Evolutionary conservation across 1,140 invertebrate species (phyloP).

Genomic region (Akabosia matsudoensis): DNA sequence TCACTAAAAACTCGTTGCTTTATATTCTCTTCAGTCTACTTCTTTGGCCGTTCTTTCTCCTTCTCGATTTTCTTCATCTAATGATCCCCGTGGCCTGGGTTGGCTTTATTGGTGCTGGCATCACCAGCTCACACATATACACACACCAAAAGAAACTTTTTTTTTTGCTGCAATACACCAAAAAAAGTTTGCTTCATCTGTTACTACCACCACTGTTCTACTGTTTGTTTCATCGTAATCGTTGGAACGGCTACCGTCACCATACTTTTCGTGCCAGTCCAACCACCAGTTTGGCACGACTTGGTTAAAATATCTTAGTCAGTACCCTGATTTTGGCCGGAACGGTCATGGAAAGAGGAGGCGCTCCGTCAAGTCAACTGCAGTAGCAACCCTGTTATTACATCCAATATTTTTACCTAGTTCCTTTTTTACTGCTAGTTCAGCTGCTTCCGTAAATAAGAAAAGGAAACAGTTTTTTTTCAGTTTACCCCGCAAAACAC

Average conservation of each 20-base stretch:
- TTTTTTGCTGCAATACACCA: slow-evolving; percentile 20
- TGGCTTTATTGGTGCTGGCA: neutral
- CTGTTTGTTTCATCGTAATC: neutral
- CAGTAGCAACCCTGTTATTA: too few relatives aligned
- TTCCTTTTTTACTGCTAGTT: neutral
- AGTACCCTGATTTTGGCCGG: slow-evolving; percentile 21
- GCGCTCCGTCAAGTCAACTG: too few relatives aligned
- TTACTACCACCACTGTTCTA: too few relatives aligned
- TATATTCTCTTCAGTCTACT: neutral
- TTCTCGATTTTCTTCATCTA: neutral
- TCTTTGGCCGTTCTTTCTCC: neutral
- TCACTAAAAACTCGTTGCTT: neutral
- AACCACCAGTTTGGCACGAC: slow-evolving; percentile 19
- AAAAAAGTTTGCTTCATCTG: too few relatives aligned
- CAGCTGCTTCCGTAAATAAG: neutral
- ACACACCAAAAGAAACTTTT: neutral
- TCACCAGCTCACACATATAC: too few relatives aligned
- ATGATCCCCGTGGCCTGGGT: slow-evolving; percentile 9
- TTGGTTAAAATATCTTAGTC: neutral
- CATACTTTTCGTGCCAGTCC: neutral
- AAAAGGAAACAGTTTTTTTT: too few relatives aligned
- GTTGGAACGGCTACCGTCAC: neutral
- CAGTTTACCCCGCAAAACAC: slow-evolving; percentile 3
- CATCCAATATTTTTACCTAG: too few relatives aligned
- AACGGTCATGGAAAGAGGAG: neutral